A percentile compares a stretch with the other conserved stretches of the same genome.
Conservation (phyloP, 2,797 vertebrate species). For the Lepus townsendii region DNA sequence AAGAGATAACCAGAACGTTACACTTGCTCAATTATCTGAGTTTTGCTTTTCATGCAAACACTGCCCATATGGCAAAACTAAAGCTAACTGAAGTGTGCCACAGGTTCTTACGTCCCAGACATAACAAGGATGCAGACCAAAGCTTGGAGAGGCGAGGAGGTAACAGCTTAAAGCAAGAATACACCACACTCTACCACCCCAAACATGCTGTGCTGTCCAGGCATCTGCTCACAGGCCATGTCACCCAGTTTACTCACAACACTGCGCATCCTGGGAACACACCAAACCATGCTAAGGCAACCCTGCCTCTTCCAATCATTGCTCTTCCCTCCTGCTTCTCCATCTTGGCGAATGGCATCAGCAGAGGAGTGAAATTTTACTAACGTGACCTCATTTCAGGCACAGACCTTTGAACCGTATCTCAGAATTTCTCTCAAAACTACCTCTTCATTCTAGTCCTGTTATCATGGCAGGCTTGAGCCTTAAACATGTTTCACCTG, state of each 20-base stretch:
- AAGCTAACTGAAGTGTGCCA: not conserved
- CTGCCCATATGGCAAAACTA: not conserved
- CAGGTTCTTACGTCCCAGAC: not conserved
- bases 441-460: not conserved
- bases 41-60: not conserved
- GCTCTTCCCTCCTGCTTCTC: not conserved
- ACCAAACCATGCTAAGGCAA: not conserved
- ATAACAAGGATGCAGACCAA: not conserved
- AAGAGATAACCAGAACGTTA: not conserved
- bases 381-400: not conserved
- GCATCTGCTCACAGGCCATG: not conserved
- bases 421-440: conserved; percentile 10
- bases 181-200: not conserved
- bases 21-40: not conserved
- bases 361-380: not conserved
- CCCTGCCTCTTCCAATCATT: not conserved
- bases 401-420: not conserved
- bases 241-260: not conserved
- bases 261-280: not conserved
- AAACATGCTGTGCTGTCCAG: not conserved
- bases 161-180: not conserved
- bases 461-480: not conserved
- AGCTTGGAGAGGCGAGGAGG: not conserved
- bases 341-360: not conserved
- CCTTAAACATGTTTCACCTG: not conserved